Evolutionary conservation across 2,113 vertebrate species (phyloP), one percentile per base, ranked within the genome.

Genomic region (cat (Felis catus)): DNA sequence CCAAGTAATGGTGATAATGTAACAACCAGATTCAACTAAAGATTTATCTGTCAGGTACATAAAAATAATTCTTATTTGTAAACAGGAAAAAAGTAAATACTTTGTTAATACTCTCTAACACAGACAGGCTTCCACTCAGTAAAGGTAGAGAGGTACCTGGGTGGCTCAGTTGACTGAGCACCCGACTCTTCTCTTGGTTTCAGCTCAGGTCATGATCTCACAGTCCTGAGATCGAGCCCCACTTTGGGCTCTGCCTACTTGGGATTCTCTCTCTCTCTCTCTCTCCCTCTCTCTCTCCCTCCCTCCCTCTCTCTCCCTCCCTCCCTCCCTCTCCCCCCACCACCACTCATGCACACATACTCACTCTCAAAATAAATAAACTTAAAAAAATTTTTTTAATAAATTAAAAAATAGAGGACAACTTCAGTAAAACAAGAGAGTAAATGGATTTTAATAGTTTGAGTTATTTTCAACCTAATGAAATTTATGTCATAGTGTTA

Each of bases 361-460:
- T 25, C 55, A 21, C 21, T 61, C 58, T 58, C 58, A 61, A 61
- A 61, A 61, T 61, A 61, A 61, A 23, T 61, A 61, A 23, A 61
- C 58, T 25, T 61, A 61, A 61, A 61, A 61, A 61, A 25, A 1
- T 8, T 58, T 58, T 23, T 23, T 61, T 61, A 25, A 58, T 58
- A 16, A 53, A 16, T 53, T 53, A 58, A 58, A 58, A 58, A 23
- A 23, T 48, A 68, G 36, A 96, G 70, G 94, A 61, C 39, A 91
- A 55, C 33, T 93, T 97, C 27, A 91, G 39, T 93, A 88, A 95
- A 91, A 82, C 79, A 95, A 94, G 76, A 87, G 14, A 81, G 78
- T 68, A 87, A 58, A 10, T 76, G 11, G 2, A 61, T 85, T 97
- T 92, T 94, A 91, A 74, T 91, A 79, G 25, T 91, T 89, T 76